Conservation (phyloP, 1,140 invertebrate genomes). For the Acarapis woodi region DNA sequence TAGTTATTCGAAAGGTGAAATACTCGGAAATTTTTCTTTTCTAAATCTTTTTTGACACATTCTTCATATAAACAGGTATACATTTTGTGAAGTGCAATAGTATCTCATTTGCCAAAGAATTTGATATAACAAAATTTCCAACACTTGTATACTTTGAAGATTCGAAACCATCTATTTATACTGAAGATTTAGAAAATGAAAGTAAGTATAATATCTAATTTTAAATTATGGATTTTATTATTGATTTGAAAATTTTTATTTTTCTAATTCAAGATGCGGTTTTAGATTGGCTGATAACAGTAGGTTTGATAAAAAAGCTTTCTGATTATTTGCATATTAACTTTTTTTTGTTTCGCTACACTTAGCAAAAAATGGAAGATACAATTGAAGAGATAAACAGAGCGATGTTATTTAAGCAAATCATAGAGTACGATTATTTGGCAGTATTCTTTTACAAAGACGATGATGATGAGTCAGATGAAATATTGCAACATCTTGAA, state of each 20-base stretch:
- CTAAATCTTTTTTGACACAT: too few species aligned
- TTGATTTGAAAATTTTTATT: too few species aligned
- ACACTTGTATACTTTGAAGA: constrained; percentile 15
- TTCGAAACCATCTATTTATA: constrained; percentile 11
- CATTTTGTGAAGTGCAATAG: constrained; percentile 82
- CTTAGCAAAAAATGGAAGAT: constrained; percentile 68
- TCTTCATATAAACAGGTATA: constrained; percentile 66
- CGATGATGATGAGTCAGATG: constrained; percentile 21
- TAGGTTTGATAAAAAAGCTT: constrained; percentile 18
- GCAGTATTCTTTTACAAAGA: constrained; percentile 79
- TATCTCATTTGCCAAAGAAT: constrained; percentile 45
- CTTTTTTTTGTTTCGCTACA: too few species aligned
- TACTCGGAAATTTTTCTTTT: too few species aligned
- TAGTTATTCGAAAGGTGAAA: too few species aligned
- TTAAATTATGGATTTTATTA: too few species aligned
- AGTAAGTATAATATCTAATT: too few species aligned
- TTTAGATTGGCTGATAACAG: constrained; percentile 15
- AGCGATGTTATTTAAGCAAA: constrained; percentile 49
- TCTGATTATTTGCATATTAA: constrained; percentile 57
- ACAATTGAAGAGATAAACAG: constrained; percentile 70
- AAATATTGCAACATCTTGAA: constrained; percentile 45
- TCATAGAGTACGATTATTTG: constrained; percentile 65
- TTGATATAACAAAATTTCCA: constrained; percentile 55
- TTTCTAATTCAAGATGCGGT: too few species aligned
- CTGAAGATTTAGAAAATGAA: constrained; percentile 14